Conservation (phyloP, 2,888 invertebrate genomes). For the Stramonita haemastoma region DNA sequence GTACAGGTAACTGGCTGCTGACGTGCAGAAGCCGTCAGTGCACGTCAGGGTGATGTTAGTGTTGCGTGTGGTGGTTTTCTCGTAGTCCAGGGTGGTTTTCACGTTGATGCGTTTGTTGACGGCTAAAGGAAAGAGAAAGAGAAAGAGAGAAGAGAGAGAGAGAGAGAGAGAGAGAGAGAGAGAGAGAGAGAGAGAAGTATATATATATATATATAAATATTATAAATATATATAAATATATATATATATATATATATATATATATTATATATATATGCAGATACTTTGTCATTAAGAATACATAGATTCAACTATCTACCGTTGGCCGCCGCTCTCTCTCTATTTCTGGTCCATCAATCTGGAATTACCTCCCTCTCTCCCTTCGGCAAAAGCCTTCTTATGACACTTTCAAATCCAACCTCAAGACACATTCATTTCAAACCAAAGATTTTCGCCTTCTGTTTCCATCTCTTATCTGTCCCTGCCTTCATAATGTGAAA, state of each 20-base stretch:
- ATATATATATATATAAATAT: background rate
- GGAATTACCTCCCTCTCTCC: no score
- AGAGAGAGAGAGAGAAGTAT: background rate
- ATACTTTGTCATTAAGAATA: no score
- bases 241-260: background rate
- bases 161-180: background rate
- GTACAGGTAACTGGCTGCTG: slow-evolving; percentile 3
- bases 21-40: slow-evolving; percentile 32
- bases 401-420: no score
- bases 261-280: no score
- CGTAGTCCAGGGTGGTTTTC: slow-evolving; percentile 31
- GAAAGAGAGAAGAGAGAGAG: background rate
- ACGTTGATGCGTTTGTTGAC: background rate
- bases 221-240: background rate
- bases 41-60: slow-evolving; percentile 34
- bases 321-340: no score
- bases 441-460: no score
- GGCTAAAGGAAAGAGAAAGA: background rate
- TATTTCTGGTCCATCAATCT: no score
- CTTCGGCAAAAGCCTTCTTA: no score
- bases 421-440: no score
- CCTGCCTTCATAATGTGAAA: no score
- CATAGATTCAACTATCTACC: no score
- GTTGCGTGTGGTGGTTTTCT: slow-evolving; percentile 2
- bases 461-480: no score